Evolutionary conservation across 2,888 invertebrate genomes (phyloP).

Genomic region (Rapana venosa): DNA sequence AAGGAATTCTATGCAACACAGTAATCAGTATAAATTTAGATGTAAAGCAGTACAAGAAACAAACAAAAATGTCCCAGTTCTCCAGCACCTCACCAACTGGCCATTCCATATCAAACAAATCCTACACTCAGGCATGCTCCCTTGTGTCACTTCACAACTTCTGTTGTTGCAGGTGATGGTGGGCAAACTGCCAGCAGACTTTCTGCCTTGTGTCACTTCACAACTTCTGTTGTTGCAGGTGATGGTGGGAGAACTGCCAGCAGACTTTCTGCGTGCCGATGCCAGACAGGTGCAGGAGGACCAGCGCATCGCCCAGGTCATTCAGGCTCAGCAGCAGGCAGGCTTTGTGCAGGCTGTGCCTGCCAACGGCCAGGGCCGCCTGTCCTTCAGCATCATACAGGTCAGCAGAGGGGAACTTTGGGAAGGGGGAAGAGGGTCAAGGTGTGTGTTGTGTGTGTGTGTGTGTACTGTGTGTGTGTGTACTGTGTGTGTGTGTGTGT

Average conservation of each 20-base stretch:
- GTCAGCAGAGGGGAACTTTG: conserved; percentile 70
- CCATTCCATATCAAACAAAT: no score
- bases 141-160: conserved; percentile 78
- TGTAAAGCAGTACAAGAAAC: no score
- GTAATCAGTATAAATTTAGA: no score
- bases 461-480: no score
- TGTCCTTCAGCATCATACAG: conserved; percentile 92
- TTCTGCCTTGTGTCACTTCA: conserved; percentile 82
- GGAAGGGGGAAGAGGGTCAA: not conserved
- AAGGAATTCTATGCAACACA: no score
- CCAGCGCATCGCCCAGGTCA: conserved; percentile 83
- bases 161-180: conserved; percentile 84
- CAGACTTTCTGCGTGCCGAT: conserved; percentile 72
- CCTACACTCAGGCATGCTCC: no score
- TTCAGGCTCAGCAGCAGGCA: conserved; percentile 78
- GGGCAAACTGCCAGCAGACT: not conserved
- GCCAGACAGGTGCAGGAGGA: conserved; percentile 84
- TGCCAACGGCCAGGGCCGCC: conserved; percentile 83
- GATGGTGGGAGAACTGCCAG: conserved; percentile 14
- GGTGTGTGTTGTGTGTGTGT: not conserved
- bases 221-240: not conserved
- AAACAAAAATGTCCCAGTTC: no score
- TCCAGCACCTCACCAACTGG: no score
- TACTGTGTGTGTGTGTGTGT: not conserved
- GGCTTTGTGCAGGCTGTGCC: conserved; percentile 72